Evolutionary conservation across 30 jellyfish, hydroid and myxozoan species (phyloP).

Genomic region (Rhopilema esculentum): DNA sequence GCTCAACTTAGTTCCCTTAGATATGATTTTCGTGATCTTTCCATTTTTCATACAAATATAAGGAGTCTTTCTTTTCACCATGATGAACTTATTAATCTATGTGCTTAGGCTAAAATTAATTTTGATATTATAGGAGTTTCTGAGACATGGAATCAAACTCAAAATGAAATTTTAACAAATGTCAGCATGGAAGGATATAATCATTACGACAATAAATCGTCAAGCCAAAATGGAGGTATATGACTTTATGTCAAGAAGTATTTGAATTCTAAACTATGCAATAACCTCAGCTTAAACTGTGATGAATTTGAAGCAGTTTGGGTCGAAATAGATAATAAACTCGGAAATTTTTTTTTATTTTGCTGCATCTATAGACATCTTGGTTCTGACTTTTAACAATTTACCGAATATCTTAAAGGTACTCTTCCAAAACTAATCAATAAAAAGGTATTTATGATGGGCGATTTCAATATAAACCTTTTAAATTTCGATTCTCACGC

Average conservation of each 20-base stretch:
- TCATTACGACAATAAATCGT: constrained; percentile 18
- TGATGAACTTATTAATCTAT: constrained; percentile 38
- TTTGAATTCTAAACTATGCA: constrained; percentile 10
- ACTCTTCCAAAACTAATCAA: constrained; percentile 24
- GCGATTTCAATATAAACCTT: constrained; percentile 46
- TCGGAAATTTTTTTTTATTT: constrained; percentile 8
- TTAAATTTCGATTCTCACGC: constrained; percentile 30
- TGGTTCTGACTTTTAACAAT: constrained; percentile 12
- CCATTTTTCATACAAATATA: constrained; percentile 42
- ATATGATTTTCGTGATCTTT: constrained; percentile 24
- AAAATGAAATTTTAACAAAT: neutral
- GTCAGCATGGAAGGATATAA: constrained; percentile 13
- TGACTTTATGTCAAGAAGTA: constrained; percentile 20
- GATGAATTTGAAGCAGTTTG: constrained; percentile 42
- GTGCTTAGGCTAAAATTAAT: constrained; percentile 18
- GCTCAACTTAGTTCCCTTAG: constrained; percentile 30
- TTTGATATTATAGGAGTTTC: constrained; percentile 53
- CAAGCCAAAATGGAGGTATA: constrained; percentile 50
- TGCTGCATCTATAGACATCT: constrained; percentile 52
- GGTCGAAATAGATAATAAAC: constrained; percentile 32
- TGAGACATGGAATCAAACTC: constrained; percentile 36
- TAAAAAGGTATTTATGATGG: constrained; percentile 36
- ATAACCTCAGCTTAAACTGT: constrained; percentile 4
- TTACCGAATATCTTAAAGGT: constrained; percentile 28
- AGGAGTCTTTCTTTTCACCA: constrained; percentile 47